Base-by-base conservation (phyloP, 1,140 invertebrate genomes). In the Drosophila athabasca region DNA sequence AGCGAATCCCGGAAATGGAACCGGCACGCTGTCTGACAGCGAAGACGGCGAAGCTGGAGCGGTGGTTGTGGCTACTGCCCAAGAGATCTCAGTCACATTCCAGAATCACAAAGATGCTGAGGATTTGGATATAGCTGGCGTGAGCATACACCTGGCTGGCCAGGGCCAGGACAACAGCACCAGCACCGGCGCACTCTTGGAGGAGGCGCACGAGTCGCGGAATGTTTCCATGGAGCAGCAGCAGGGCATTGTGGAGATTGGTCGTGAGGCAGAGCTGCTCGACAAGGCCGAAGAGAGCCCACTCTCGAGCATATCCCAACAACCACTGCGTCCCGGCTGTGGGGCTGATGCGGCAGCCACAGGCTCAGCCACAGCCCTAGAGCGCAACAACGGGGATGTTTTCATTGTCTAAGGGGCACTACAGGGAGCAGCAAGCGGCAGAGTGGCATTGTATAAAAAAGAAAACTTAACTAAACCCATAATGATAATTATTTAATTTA, bases 1-100 rank as follows among this genome's bases (percentile, higher is more conserved):
- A 15, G 41, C 67, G 65, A 81, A 51, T 90, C 85, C 57, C 62
- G 85, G 61, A 66, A 90, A 44, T 31, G 31, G 68, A 76, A 22
- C 39, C 39, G 57, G 51, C 6, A 44, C 24, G 24, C 24, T 26
- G 5, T 26, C 61, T 5, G 62, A 76, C 2, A 65, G 60, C 15
- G 78, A 74, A 3, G 55, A 39, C 29, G 62, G 53, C 6, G 82
- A 77, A 6, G 59, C 52, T 22, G 45, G 15, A 58, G 54, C 17
- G 22, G 13, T 31, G 4, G 55, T 41, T 41, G 44, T 66, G 48
- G 69, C 71, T 46, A 66, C n/a, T 46, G 6, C 46, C 5, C 72
- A 75, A 58, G 90, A 91, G 68, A 84, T 91, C 58, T 84, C 92
- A 53, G 76, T 92, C 31, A 90, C 91, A 81, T 90, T 91, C 79